These are phyloP conservation scores for Pectinophora gossypiella DNA, from an alignment of 1,140 invertebrate species.

Conservation along the genomic window DNA sequence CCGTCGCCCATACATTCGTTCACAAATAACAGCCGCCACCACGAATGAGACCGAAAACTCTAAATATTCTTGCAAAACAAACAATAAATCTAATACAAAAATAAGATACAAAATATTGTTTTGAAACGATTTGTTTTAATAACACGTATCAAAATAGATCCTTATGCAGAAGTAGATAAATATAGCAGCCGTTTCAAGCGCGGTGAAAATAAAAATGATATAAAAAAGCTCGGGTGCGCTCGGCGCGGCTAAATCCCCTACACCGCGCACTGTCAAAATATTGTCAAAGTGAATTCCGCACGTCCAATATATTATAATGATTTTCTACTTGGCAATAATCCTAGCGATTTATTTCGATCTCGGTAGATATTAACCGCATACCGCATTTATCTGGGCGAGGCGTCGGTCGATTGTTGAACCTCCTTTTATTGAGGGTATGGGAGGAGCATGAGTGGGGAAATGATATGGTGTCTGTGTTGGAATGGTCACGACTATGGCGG, in stretches of 20 bases:
- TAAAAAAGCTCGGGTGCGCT: constrained; percentile 35
- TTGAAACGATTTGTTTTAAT: constrained; percentile 15
- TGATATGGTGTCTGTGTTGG: constrained; percentile 24
- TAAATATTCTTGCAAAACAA: constrained; percentile 3
- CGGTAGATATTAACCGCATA: constrained; percentile 65
- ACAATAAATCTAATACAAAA: neutral
- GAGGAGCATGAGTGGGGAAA: constrained; percentile 13
- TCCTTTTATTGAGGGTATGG: constrained; percentile 46
- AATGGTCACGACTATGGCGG: constrained; percentile 20
- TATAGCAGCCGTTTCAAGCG: constrained; percentile 25
- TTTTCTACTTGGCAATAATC: constrained; percentile 72
- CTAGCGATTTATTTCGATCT: constrained; percentile 71
- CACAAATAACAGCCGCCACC: neutral
- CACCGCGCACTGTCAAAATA: constrained; percentile 70
- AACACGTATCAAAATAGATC: constrained; percentile 44
- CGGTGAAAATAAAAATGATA: constrained; percentile 41
- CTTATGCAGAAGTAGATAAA: constrained; percentile 36
- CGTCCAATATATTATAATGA: constrained; percentile 71
- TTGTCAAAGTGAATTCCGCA: constrained; percentile 71
- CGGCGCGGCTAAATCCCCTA: constrained; percentile 51
- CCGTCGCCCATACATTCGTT: neutral
- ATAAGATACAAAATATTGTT: neutral
- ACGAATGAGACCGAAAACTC: neutral
- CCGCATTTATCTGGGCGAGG: constrained; percentile 60
- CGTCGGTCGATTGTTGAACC: constrained; percentile 67